Evolutionary conservation across 2,888 invertebrate species (phyloP).

Genomic region (Aromia moschata): DNA sequence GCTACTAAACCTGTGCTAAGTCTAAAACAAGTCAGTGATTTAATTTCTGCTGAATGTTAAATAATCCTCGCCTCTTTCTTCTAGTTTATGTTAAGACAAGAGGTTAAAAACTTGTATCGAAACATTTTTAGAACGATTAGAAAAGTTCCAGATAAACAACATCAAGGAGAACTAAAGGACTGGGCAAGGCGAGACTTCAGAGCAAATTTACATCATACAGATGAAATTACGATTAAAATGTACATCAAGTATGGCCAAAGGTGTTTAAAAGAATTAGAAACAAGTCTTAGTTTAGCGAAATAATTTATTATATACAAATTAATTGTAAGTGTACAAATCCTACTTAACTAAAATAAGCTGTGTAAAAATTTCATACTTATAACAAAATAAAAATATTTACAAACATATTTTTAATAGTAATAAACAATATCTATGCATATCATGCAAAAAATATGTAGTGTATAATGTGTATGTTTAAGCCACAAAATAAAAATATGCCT

Average conservation of each 20-base stretch:
- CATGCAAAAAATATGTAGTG: too few relatives aligned
- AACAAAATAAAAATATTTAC: too few relatives aligned
- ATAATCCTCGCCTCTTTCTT: constrained; percentile 50
- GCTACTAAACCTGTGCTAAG: constrained; percentile 59
- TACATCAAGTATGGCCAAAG: constrained; percentile 76
- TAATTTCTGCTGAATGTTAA: constrained; percentile 3
- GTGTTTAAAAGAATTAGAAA: constrained; percentile 74
- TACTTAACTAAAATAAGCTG: neutral
- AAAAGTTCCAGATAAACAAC: constrained; percentile 71
- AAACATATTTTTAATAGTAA: too few relatives aligned
- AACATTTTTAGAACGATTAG: constrained; percentile 75
- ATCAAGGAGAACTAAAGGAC: constrained; percentile 71
- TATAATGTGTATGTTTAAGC: too few relatives aligned
- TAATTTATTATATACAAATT: constrained; percentile 47
- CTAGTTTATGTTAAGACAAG: constrained; percentile 82
- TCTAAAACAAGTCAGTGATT: constrained; percentile 69
- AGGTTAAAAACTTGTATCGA: constrained; percentile 80
- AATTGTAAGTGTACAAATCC: neutral
- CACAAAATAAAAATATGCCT: too few relatives aligned
- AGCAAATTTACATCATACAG: constrained; percentile 74
- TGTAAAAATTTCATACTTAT: neutral
- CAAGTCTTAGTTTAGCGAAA: constrained; percentile 71
- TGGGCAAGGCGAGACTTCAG: constrained; percentile 82
- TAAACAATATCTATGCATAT: too few relatives aligned
- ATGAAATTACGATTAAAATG: constrained; percentile 78